Evolutionary conservation across 2,113 vertebrate species (phyloP).

Genomic region (Indicator indicator): DNA sequence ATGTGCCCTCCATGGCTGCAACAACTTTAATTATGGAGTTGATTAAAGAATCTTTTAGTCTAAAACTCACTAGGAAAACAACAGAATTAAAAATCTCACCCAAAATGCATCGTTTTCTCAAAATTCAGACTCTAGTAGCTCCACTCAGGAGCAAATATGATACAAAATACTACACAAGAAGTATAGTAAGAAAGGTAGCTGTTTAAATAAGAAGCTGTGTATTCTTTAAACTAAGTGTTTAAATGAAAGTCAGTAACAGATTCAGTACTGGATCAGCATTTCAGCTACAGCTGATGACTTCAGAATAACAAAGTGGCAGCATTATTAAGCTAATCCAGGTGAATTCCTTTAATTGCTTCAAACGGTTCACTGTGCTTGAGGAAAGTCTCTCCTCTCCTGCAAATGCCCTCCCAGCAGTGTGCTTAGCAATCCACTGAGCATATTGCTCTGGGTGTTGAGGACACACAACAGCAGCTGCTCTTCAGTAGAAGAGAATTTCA

Average conservation of each 20-base stretch:
- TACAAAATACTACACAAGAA: not conserved
- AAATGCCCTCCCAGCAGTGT: not conserved
- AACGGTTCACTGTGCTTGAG: not conserved
- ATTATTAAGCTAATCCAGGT: not conserved
- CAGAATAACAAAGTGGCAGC: not conserved
- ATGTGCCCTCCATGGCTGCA: fast-evolving
- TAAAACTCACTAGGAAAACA: not conserved
- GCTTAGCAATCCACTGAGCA: not conserved
- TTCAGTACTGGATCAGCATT: not conserved
- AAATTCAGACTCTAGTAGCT: not conserved
- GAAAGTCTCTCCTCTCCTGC: not conserved
- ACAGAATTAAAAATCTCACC: not conserved
- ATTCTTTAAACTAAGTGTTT: not conserved
- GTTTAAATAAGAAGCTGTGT: not conserved
- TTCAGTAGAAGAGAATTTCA: not conserved
- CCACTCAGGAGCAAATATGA: not conserved
- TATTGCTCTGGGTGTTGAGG: not conserved
- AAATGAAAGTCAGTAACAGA: not conserved
- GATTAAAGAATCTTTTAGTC: not conserved
- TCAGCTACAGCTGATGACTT: not conserved
- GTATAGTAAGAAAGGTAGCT: not conserved
- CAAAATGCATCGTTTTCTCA: not conserved
- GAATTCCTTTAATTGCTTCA: not conserved
- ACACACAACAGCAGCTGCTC: not conserved
- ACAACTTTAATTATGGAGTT: not conserved